Percentiles rank a stretch among this genome's conserved stretches.
Conservation (phyloP, 2,888 invertebrate genomes). For the Ophion slaviceki region DNA sequence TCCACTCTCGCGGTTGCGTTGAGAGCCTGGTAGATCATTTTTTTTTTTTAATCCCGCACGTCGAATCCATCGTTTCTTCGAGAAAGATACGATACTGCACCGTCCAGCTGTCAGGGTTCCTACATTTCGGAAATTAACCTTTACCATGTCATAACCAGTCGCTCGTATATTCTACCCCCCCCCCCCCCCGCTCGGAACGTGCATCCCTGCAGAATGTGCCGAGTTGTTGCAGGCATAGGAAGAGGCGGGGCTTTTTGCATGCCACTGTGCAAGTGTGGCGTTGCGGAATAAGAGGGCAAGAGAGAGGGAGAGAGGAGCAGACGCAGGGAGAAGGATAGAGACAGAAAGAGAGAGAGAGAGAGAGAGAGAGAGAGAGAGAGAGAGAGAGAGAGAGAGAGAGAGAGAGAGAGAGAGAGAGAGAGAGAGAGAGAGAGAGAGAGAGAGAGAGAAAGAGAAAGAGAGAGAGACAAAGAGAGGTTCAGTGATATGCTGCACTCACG, state of each 20-base stretch:
- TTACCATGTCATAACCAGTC: neutral
- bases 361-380: slow-evolving; percentile 20
- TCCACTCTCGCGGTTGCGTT: too few relatives aligned
- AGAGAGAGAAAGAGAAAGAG: slow-evolving; percentile 35
- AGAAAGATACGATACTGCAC: too few relatives aligned
- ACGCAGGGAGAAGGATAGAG: slow-evolving; percentile 19
- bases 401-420: slow-evolving; percentile 31
- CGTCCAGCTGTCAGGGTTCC: too few relatives aligned
- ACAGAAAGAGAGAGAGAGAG: slow-evolving; percentile 35
- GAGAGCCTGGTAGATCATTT: too few relatives aligned
- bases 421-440: slow-evolving; percentile 18
- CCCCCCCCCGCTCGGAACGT: neutral
- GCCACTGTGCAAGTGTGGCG: slow-evolving; percentile 46
- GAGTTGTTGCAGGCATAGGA: slow-evolving; percentile 37
- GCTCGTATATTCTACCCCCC: neutral
- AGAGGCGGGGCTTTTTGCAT: slow-evolving; percentile 49
- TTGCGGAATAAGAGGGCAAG: slow-evolving; percentile 5
- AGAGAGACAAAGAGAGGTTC: slow-evolving; percentile 28
- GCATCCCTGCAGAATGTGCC: slow-evolving; percentile 24
- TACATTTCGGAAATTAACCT: too few relatives aligned
- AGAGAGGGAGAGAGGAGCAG: slow-evolving; percentile 36
- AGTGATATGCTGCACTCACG: slow-evolving; percentile 45
- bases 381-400: slow-evolving; percentile 34
- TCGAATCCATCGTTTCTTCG: too few relatives aligned
- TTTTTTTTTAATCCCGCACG: too few relatives aligned